phyloP scores from a whole-genome alignment of 1,140 invertebrate species.

The Drosophila elegans region DNA sequence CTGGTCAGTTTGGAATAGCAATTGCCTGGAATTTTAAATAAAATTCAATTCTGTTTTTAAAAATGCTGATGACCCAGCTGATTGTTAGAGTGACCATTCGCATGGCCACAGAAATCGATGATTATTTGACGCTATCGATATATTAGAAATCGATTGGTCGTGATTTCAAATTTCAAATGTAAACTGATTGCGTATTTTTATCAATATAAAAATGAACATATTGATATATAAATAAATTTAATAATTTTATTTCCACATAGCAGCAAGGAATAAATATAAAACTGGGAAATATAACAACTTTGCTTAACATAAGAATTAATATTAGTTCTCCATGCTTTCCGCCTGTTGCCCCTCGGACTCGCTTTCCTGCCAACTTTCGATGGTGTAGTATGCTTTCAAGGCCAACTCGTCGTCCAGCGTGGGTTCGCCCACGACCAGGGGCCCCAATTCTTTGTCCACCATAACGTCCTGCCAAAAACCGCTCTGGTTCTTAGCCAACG shows the following conservation, averaged over 20 bases:
- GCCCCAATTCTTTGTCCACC: slow-evolving; percentile 61
- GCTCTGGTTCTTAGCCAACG: slow-evolving; percentile 20
- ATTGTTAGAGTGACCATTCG: too few species aligned
- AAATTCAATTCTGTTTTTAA: background rate
- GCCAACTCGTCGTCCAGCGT: slow-evolving; percentile 64
- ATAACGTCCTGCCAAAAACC: slow-evolving; percentile 67
- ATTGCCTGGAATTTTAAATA: too few species aligned
- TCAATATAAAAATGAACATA: too few species aligned
- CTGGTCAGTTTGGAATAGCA: background rate
- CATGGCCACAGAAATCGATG: too few species aligned
- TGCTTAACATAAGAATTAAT: background rate
- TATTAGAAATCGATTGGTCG: too few species aligned
- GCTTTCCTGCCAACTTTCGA: slow-evolving; percentile 15
- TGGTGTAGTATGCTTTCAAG: slow-evolving; percentile 50
- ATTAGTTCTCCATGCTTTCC: background rate
- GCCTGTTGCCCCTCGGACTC: background rate
- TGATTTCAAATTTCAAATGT: too few species aligned
- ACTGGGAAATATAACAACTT: background rate
- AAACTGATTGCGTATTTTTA: too few species aligned
- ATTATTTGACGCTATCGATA: too few species aligned
- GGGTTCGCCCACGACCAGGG: slow-evolving; percentile 61
- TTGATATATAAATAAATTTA: background rate
- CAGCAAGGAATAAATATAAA: background rate
- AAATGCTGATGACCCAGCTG: background rate
- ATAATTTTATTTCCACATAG: background rate